Evolutionary conservation across 2,888 invertebrate species (phyloP).

Genomic region (Hecatera dysodea): DNA sequence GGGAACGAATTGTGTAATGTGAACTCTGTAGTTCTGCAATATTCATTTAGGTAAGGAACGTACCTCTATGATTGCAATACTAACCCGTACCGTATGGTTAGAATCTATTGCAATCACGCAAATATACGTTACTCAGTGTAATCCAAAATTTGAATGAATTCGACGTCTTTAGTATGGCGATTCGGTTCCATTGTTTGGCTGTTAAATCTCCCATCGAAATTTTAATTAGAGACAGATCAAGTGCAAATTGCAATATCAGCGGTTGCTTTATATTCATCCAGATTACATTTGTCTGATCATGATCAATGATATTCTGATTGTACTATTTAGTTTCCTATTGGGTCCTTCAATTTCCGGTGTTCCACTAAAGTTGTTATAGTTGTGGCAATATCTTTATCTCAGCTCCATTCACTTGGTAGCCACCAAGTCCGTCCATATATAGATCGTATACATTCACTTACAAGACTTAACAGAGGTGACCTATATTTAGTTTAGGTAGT

Average conservation of each 20-base stretch:
- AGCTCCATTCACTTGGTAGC: constrained; percentile 20
- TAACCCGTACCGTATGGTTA: constrained; percentile 7
- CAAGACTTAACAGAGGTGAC: neutral
- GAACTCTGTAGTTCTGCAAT: constrained; percentile 37
- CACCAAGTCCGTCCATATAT: neutral
- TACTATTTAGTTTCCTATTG: constrained; percentile 10
- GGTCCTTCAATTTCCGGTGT: neutral
- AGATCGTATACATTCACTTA: neutral
- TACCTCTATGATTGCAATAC: constrained; percentile 29
- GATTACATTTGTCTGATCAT: too few relatives aligned
- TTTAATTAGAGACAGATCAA: neutral
- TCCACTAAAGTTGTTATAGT: neutral
- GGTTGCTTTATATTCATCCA: neutral
- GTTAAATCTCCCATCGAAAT: neutral
- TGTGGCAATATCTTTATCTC: constrained; percentile 6
- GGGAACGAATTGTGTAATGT: constrained; percentile 36
- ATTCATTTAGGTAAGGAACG: constrained; percentile 5
- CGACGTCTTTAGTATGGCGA: neutral
- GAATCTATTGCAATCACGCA: constrained; percentile 23
- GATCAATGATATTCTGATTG: neutral
- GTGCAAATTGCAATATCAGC: neutral
- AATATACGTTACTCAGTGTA: constrained; percentile 37
- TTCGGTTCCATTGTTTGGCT: constrained; percentile 23
- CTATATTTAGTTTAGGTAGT: neutral
- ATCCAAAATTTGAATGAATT: constrained; percentile 27